phyloP scores from a whole-genome alignment of 2,113 vertebrate genomes.

The Cavia porcellus region DNA sequence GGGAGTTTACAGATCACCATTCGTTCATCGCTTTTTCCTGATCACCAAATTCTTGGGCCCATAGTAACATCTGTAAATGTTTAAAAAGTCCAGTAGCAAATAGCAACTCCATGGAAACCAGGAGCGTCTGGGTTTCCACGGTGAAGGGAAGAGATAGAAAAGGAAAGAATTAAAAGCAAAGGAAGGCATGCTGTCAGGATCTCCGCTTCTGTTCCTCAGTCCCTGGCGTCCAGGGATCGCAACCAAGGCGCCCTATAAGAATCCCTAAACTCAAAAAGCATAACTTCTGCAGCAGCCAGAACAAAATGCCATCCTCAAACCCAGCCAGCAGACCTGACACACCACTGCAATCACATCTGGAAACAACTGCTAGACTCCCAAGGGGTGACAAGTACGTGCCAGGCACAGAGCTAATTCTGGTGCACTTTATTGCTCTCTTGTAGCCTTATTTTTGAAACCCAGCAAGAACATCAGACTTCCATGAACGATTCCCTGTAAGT shows the following conservation, averaged over 20 bases:
- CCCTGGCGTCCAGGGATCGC: not conserved
- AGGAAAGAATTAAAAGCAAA: not conserved
- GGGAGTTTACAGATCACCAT: not conserved
- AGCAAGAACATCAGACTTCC: slow-evolving; percentile 15
- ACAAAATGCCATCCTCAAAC: not conserved
- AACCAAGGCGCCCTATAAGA: not conserved
- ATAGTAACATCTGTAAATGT: not conserved
- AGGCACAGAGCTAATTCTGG: not conserved
- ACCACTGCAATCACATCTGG: slow-evolving; percentile 49
- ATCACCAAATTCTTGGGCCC: slow-evolving; percentile 16
- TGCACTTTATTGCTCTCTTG: not conserved
- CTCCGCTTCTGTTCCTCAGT: not conserved
- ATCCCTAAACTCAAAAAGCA: not conserved
- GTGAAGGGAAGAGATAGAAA: not conserved
- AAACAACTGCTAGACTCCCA: slow-evolving; percentile 44
- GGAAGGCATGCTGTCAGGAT: not conserved
- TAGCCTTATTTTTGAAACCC: slow-evolving; percentile 18
- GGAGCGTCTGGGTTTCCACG: not conserved
- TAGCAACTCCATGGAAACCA: not conserved
- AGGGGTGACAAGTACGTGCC: not conserved
- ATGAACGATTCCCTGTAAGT: not conserved
- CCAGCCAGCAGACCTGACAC: not conserved
- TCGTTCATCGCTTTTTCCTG: not conserved
- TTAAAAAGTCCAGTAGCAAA: not conserved
- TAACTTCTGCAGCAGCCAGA: slow-evolving; percentile 45